phyloP scores from a whole-genome alignment of 2,113 vertebrate genomes.

The Garra rufa region DNA sequence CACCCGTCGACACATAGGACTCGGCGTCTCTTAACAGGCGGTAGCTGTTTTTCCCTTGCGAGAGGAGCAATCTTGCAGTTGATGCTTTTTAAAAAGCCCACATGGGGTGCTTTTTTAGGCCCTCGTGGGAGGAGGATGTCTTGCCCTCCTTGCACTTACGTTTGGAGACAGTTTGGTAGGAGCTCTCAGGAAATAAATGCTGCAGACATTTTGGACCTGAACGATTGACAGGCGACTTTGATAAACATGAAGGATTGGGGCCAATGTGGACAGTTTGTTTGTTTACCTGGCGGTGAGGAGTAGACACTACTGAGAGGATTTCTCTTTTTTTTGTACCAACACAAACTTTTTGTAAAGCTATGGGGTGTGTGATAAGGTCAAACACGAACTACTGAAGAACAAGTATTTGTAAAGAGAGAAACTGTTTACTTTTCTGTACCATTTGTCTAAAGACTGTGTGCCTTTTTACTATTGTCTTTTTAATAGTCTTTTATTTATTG shows the following conservation, averaged over 20 bases:
- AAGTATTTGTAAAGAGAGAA: conserved; percentile 84
- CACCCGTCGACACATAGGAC: conserved; percentile 91
- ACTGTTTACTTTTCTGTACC: conserved; percentile 89
- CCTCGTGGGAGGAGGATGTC: conserved; percentile 71
- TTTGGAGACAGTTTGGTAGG: conserved; percentile 82
- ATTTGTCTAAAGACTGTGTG: conserved; percentile 96
- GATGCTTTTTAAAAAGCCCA: conserved; percentile 77
- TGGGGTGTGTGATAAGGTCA: conserved; percentile 75
- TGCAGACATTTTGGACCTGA: conserved; percentile 78
- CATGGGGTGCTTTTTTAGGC: conserved; percentile 74
- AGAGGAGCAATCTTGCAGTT: conserved; percentile 74
- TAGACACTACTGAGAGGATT: conserved; percentile 86
- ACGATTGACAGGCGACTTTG: conserved; percentile 64
- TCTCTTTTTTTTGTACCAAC: conserved; percentile 80
- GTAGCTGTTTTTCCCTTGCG: conserved; percentile 63
- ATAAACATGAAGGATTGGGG: conserved; percentile 74
- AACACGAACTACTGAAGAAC: conserved; percentile 85
- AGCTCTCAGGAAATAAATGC: conserved; percentile 91
- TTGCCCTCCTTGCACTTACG: conserved; percentile 82
- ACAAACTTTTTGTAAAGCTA: conserved; percentile 74
- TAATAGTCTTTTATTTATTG: conserved; percentile 86
- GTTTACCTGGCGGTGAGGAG: conserved; percentile 70
- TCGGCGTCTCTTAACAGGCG: conserved; percentile 35
- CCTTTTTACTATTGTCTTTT: conserved; percentile 99
- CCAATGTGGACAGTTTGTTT: conserved; percentile 65